Percentiles rank a stretch among this genome's conserved stretches.
These are phyloP conservation scores for Pachymerium ferrugineum DNA, from an alignment of 2,888 invertebrate species.

Conservation along the genomic window DNA sequence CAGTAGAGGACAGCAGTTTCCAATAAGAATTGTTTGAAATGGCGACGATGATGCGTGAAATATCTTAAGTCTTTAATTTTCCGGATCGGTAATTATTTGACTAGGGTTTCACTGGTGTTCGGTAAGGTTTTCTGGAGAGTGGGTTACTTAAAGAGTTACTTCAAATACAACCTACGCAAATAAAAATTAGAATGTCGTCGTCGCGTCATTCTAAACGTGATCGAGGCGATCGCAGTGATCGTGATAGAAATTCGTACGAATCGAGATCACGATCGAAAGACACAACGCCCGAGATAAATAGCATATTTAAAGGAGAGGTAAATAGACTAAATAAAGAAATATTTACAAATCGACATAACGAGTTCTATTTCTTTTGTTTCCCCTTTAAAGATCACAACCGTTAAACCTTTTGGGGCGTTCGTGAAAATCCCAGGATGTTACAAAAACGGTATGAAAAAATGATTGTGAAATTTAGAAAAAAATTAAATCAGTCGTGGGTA, in stretches of 20 bases:
- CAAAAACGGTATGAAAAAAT: slow-evolving; percentile 33
- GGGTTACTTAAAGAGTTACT: too few relatives aligned
- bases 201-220: not conserved
- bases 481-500: not conserved
- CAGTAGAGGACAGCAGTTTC: not conserved
- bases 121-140: too few relatives aligned
- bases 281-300: not conserved
- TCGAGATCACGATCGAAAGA: not conserved
- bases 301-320: slow-evolving; percentile 34
- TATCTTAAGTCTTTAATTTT: not conserved
- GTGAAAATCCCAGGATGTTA: slow-evolving; percentile 33
- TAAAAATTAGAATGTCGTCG: not conserved
- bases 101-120: too few relatives aligned
- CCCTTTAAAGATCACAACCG: slow-evolving; percentile 19
- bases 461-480: not conserved
- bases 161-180: too few relatives aligned
- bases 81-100: slow-evolving; percentile 5
- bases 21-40: not conserved
- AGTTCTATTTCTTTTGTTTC: not conserved
- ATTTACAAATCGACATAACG: not conserved
- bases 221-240: slow-evolving; percentile 1
- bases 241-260: not conserved
- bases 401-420: slow-evolving; percentile 35
- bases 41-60: slow-evolving; percentile 4
- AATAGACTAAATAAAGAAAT: not conserved